Base-by-base conservation (phyloP, 2,888 invertebrate species). In the Hesperia comma region DNA sequence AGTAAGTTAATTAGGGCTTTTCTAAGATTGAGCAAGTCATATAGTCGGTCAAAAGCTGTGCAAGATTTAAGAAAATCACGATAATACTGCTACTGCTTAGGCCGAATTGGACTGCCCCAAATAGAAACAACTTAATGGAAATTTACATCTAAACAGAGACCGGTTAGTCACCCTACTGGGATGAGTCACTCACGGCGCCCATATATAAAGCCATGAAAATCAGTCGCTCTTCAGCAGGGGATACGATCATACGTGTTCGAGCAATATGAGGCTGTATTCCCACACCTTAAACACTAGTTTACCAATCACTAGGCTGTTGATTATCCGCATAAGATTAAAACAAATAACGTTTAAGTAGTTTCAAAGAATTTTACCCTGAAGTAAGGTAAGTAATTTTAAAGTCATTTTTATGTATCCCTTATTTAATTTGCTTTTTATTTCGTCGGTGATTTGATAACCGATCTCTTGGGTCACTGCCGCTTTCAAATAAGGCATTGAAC, bases 261-360 rank as follows among this genome's bases (percentile, higher is more conserved):
- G 53, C 64, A 64, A 64, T 64, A 64, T 64, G 61, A 51, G 51
- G 51, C 51, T 61, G 5, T 40, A 40, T 61, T 40, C 1, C 10
- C 8, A 51, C 61, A 19, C 37, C 17, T 51, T 61, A 19, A 51
- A 7, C 7, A 61, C 19, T 40, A 51, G 15, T 61, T 40, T 61
- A 19, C 51, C 51, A 21, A 51, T 19, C 5, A 60, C 26, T n/a
- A 61, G 40, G n/a, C 10, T 37, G 2, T n/a, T 15, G 37, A 61
- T n/a, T 6, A 61, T 51, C n/a, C 37, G 19, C 6, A 51, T 61
- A 14, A 33, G 61, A 21, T 61, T 61, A 61, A 61, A 61, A 51
- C 12, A 15, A 40, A 33, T n/a, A 17, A 51, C 21, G 6, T 26
- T 4, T 14, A 43, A 58, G 43, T 57, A 57, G 21, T 43, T 7